Conservation (phyloP, 2,113 vertebrate species). For the Octodon degus region DNA sequence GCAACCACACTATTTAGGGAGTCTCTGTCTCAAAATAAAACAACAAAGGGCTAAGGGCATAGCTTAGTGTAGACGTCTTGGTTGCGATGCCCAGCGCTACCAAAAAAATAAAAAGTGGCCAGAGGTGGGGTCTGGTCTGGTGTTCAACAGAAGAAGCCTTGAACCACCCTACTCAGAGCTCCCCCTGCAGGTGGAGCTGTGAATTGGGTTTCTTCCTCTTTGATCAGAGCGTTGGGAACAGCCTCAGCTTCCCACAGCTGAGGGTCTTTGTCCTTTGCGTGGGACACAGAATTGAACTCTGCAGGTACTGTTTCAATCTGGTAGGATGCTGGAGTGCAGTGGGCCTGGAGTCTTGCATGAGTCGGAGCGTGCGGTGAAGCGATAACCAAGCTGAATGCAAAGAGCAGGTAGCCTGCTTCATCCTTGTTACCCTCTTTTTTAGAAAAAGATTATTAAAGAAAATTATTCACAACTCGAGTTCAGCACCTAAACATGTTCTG, state of each 20-base stretch:
- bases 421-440: background rate
- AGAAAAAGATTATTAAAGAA: constrained; percentile 49
- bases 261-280: rapidly evolving
- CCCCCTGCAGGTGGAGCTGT: rapidly evolving
- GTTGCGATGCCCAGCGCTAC: background rate
- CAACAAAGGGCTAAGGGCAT: background rate
- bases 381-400: background rate
- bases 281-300: too few species aligned
- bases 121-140: background rate
- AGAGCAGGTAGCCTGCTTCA: background rate
- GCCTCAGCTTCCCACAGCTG: background rate
- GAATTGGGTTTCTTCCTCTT: background rate
- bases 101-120: background rate
- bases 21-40: background rate
- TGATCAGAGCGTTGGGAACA: background rate
- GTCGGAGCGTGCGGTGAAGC: background rate
- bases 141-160: too few species aligned
- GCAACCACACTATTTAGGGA: background rate
- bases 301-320: background rate
- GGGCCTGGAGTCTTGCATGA: background rate
- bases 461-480: constrained; percentile 52
- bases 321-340: rapidly evolving
- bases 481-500: constrained; percentile 88
- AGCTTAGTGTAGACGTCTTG: background rate
- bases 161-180: background rate